A percentile compares a stretch with the other conserved stretches of the same genome.
phyloP scores from a whole-genome alignment of 2,113 vertebrate genomes.

The Urocolius indicus region DNA sequence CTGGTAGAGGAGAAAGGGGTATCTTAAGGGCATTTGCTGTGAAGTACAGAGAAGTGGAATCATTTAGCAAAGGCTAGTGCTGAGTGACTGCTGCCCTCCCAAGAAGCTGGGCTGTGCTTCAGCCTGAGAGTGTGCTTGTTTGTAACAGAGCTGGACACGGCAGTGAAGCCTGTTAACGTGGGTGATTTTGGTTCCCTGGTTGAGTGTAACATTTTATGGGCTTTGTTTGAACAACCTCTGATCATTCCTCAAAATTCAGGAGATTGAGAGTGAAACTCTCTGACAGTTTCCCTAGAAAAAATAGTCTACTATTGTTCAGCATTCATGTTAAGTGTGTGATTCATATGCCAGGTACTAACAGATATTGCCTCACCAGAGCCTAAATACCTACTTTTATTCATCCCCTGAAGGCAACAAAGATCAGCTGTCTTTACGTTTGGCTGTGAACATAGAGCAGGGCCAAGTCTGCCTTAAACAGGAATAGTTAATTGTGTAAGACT shows the following conservation, averaged over 20 bases:
- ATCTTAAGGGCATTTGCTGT: neutral
- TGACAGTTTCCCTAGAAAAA: neutral
- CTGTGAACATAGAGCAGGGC: neutral
- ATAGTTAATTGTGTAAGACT: neutral
- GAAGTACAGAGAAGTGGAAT: neutral
- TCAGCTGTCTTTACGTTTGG: neutral
- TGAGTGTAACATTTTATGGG: neutral
- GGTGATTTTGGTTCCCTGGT: neutral
- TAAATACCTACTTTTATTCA: neutral
- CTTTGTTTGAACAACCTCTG: neutral
- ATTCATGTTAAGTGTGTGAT: fast-evolving
- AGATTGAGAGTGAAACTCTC: neutral
- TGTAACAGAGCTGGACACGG: neutral
- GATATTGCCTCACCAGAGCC: neutral
- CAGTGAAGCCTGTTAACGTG: fast-evolving
- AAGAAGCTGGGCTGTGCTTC: neutral
- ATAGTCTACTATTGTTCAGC: neutral
- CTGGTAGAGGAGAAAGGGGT: neutral
- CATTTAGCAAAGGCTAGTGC: neutral
- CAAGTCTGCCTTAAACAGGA: neutral
- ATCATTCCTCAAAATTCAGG: neutral
- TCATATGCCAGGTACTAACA: neutral
- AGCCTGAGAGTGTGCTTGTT: neutral
- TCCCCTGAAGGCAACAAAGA: neutral
- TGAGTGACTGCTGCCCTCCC: neutral